These are phyloP conservation scores for Odocoileus hemionus DNA, from an alignment of 2,113 vertebrate genomes.

Conservation along the genomic window DNA sequence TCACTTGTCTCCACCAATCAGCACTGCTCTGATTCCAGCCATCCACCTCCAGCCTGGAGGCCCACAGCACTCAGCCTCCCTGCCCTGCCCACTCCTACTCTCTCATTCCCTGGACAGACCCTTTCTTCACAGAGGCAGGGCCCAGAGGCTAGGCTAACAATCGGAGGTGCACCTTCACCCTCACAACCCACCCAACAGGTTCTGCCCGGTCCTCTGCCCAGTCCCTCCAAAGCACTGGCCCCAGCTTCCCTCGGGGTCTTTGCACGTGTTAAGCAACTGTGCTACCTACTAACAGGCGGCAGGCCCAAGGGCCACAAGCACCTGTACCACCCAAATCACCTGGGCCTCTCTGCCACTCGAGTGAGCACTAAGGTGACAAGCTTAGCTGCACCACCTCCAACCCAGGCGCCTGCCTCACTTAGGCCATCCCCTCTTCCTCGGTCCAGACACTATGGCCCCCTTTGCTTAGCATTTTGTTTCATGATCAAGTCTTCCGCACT, in stretches of 20 bases:
- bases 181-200: background rate
- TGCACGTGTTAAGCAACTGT: background rate
- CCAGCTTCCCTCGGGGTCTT: background rate
- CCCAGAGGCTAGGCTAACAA: background rate
- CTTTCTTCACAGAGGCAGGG: background rate
- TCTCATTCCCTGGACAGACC: background rate
- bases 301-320: background rate
- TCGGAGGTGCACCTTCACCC: background rate
- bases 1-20: background rate
- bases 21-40: background rate
- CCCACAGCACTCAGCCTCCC: background rate
- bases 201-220: background rate
- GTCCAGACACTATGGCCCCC: background rate
- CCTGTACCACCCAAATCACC: background rate
- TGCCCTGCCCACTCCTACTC: background rate
- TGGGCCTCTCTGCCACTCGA: background rate
- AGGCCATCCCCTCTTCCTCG: background rate
- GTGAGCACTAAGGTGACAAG: background rate
- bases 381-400: background rate
- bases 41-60: background rate
- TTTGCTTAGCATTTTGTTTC: background rate
- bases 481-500: background rate
- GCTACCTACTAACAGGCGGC: background rate
- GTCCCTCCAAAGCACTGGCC: background rate
- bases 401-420: background rate